Evolutionary conservation across 2,888 invertebrate species (phyloP), one percentile per base, ranked within the genome.

Genomic region (Agrochola lychnidis): DNA sequence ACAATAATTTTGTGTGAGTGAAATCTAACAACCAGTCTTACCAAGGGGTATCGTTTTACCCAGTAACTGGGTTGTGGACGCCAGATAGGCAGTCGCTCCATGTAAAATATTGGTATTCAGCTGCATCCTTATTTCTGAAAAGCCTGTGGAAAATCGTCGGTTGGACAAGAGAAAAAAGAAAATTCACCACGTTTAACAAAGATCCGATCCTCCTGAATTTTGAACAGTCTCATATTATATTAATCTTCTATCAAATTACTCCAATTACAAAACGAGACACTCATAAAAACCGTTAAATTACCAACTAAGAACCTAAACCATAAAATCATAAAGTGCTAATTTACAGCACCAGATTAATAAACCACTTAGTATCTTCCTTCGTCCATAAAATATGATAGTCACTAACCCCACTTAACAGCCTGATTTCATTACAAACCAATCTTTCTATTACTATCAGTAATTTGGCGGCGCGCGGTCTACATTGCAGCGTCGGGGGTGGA

Each of bases 401-500:
- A 57, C 25, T 30, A 66, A 61, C 51, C 68, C 64, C 69, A 76
- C 57, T 64, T 70, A 81, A 68, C 25, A 57, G 42, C 6, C 53
- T 81, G 77, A 84, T 76, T 81, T 77, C 51, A 81, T 85, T 73
- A 81, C 61, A 14, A 71, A 56, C 51, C 68, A 84, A 85, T 85
- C 53, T 85, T 83, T 83, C 72, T 73, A 77, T 85, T 81, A 69
- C 71, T 73, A 59, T 85, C 51, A 66, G 78, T 73, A 81, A 84
- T 84, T 70, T 62, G n/a, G 67, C 76, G 66, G 68, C 66, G 61
- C 64, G 62, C 76, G 56, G 70, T 68, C 61, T 71, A 62, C 69
- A 69, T 84, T 30, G 63, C 69, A 51, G 42, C 36, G 6, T n/a
- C n/a, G 48, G 19, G 59, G 69, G 77, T 48, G 48, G 40, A 81